Base-by-base conservation (phyloP, 2,797 vertebrate species). In the Sebastes kiyomatsui region DNA sequence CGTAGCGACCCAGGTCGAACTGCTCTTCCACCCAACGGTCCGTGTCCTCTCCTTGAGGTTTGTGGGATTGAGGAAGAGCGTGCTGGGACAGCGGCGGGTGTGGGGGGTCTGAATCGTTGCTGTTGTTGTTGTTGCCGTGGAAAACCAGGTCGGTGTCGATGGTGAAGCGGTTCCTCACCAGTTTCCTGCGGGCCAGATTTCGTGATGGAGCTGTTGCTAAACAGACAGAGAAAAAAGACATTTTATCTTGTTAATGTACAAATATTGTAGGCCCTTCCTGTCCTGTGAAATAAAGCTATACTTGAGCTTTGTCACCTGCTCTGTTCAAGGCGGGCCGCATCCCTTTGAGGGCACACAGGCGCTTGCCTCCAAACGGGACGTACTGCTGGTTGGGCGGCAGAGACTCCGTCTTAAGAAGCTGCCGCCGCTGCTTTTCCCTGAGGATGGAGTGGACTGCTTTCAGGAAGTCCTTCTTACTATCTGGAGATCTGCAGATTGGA, bases 1-100 rank as follows among this genome's bases (percentile, higher is more conserved):
- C 97, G 6, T 97, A 99, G 83, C 93, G 89, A 35, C 95, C 96
- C 77, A 99, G 94, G 91, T 99, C 97, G 38, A 99, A 99, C 94
- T 99, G 98, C 87, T 98, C 97, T 88, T 99, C 97, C 75, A 99
- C 97, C 98, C 98, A 99, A 35, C 97, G 96, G 91, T 99, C 97
- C 0, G 98, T 98, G 95, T 98, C 97, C 80, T 96, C 95, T 7
- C 93, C 92, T 64, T 94, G 96, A 86, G 95, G 95, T 70, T 88
- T 93, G 32, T 67, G 88, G 59, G 92, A 25, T 4, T 75, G 84
- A 5, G 62, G 80, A 2, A 79, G 80, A 33, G 85, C 61, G 1
- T 87, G 86, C 42, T 77, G 81, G 55, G 80, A 75, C 4, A 77
- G 79, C 0, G 64, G 61, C 0, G 87, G 75, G 54, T 55, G 64